Conservation (phyloP, 1,140 invertebrate genomes). For the Drosophila sp. region DNA sequence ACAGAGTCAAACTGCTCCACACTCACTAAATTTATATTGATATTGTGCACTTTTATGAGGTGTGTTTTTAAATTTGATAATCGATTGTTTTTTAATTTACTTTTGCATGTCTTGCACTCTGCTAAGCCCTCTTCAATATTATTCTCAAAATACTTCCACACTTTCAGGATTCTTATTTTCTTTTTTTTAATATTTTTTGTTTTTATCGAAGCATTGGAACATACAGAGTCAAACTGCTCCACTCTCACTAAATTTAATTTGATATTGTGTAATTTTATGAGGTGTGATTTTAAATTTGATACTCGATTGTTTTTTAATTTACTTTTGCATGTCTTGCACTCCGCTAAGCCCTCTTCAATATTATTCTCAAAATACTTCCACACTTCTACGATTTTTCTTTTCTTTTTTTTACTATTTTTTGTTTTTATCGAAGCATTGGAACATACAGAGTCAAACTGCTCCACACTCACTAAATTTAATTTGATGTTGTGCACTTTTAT, state of each 20-base stretch:
- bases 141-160: slow-evolving; percentile 1
- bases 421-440: neutral
- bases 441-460: slow-evolving; percentile 1
- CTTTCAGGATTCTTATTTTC: neutral
- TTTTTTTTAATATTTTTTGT: neutral
- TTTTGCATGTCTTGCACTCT: too few relatives aligned
- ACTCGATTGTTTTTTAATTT: neutral
- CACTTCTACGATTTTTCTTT: too few relatives aligned
- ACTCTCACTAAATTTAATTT: neutral
- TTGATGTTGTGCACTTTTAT: neutral
- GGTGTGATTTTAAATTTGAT: slow-evolving; percentile 13
- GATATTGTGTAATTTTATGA: slow-evolving; percentile 7
- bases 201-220: too few relatives aligned
- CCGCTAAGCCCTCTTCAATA: too few relatives aligned
- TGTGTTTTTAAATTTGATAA: slow-evolving; percentile 15
- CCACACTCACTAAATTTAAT: neutral
- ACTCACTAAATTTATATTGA: neutral
- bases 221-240: neutral
- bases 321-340: too few relatives aligned
- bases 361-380: too few relatives aligned
- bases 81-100: neutral
- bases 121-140: neutral
- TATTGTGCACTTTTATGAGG: slow-evolving; percentile 4
- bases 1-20: neutral
- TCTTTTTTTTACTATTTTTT: too few relatives aligned